Evolutionary conservation across 1,140 invertebrate species (phyloP).

Genomic region (Ostrea denselamellosa): DNA sequence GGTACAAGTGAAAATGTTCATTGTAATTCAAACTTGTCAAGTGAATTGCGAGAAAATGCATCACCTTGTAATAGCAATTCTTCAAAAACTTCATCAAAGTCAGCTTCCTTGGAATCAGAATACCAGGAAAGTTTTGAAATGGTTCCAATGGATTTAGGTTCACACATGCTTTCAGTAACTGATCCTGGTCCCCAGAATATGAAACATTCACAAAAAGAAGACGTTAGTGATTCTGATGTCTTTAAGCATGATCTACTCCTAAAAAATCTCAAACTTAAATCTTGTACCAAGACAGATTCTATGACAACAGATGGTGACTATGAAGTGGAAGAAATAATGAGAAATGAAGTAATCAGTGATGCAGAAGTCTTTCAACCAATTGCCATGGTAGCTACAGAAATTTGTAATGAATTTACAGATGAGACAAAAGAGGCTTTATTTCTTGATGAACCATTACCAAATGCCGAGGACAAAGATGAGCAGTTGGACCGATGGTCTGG

Average conservation of each 20-base stretch:
- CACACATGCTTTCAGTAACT: not conserved
- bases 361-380: constrained; percentile 3
- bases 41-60: not conserved
- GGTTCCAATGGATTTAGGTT: not conserved
- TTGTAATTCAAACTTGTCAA: not conserved
- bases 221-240: not conserved
- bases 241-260: not conserved
- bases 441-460: not conserved
- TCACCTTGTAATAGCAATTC: not conserved
- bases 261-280: constrained; percentile 7
- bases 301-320: constrained; percentile 32
- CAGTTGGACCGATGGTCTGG: not conserved
- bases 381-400: not conserved
- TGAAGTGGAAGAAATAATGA: constrained; percentile 26
- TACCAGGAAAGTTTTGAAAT: constrained; percentile 6
- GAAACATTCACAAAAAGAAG: not conserved
- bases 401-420: constrained; percentile 25
- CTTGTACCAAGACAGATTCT: constrained; percentile 6
- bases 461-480: not conserved
- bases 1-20: not conserved
- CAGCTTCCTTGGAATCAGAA: not conserved
- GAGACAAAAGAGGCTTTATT: constrained; percentile 3
- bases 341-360: constrained; percentile 23
- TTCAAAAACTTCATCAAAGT: not conserved
- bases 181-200: not conserved